These are phyloP conservation scores for Sclerodermus sp. DNA, from an alignment of 2,888 invertebrate genomes.

Conservation along the genomic window DNA sequence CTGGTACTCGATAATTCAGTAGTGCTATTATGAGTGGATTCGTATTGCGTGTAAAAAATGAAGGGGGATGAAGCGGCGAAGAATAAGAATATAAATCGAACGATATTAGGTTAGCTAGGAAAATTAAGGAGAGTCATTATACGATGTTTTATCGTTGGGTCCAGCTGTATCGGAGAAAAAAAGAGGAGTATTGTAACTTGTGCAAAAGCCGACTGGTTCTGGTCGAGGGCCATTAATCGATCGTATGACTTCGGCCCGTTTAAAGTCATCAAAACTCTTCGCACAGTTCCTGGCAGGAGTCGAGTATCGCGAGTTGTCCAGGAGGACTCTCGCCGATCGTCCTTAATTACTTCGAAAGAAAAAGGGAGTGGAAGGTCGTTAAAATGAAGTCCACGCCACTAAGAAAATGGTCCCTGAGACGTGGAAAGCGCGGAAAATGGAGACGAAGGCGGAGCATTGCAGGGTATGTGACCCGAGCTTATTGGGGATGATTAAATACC, in stretches of 20 bases:
- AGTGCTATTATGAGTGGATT: too few species aligned
- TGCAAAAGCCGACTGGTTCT: slow-evolving; percentile 6
- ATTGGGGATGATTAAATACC: slow-evolving; percentile 50
- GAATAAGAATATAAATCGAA: too few species aligned
- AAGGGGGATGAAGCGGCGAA: too few species aligned
- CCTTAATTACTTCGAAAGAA: slow-evolving; percentile 31
- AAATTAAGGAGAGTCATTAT: not conserved
- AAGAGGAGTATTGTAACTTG: not conserved
- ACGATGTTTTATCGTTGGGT: not conserved
- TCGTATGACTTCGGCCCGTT: slow-evolving; percentile 10
- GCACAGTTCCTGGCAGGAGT: slow-evolving; percentile 1
- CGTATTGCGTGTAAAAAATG: too few species aligned
- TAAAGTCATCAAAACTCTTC: slow-evolving; percentile 24
- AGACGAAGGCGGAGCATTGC: too few species aligned
- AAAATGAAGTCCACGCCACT: slow-evolving; percentile 12
- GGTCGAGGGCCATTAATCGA: slow-evolving; percentile 19
- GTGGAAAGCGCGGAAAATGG: slow-evolving; percentile 10
- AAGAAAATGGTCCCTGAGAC: slow-evolving; percentile 8
- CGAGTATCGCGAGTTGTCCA: slow-evolving; percentile 12
- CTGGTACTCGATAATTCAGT: too few species aligned
- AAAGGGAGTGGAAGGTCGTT: slow-evolving; percentile 23
- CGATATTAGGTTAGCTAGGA: too few species aligned
- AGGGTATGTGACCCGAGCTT: slow-evolving; percentile 33
- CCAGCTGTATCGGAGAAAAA: not conserved
- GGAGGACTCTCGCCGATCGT: slow-evolving; percentile 17